phyloP scores from a whole-genome alignment of 2,888 invertebrate genomes.

The Neuroscelio doddi region DNA sequence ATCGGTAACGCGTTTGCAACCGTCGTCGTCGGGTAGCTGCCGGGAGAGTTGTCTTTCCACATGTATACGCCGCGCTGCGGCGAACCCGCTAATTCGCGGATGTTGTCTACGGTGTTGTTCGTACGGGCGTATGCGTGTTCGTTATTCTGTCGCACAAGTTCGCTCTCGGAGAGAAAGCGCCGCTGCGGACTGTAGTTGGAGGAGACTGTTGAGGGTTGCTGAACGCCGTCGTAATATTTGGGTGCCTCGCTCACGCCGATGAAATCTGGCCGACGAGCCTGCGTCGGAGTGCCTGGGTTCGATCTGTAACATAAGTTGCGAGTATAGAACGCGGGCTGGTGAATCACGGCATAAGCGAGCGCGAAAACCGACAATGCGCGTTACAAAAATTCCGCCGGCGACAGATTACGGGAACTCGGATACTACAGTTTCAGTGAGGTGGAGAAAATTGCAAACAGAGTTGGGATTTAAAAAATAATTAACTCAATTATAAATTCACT shows the following conservation, averaged over 20 bases:
- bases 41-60: constrained; percentile 86
- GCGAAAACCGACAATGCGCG: constrained; percentile 50
- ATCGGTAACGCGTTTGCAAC: constrained; percentile 15
- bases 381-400: constrained; percentile 36
- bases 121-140: constrained; percentile 80
- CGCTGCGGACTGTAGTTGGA: constrained; percentile 69
- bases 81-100: constrained; percentile 89
- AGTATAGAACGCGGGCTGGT: background rate
- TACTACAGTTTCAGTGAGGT: no score
- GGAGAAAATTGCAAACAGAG: no score
- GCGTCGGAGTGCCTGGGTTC: constrained; percentile 93
- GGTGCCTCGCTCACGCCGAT: constrained; percentile 78
- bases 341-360: constrained; percentile 18
- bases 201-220: constrained; percentile 62
- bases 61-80: constrained; percentile 87
- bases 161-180: constrained; percentile 86
- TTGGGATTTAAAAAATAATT: no score
- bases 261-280: constrained; percentile 90
- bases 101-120: constrained; percentile 88
- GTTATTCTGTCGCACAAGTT: constrained; percentile 63
- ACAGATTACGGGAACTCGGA: constrained; percentile 16
- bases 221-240: constrained; percentile 60
- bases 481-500: no score
- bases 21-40: constrained; percentile 72
- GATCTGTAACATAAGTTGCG: constrained; percentile 77